phyloP scores from a whole-genome alignment of 2,113 vertebrate species.

The Percopsis transmontana region DNA sequence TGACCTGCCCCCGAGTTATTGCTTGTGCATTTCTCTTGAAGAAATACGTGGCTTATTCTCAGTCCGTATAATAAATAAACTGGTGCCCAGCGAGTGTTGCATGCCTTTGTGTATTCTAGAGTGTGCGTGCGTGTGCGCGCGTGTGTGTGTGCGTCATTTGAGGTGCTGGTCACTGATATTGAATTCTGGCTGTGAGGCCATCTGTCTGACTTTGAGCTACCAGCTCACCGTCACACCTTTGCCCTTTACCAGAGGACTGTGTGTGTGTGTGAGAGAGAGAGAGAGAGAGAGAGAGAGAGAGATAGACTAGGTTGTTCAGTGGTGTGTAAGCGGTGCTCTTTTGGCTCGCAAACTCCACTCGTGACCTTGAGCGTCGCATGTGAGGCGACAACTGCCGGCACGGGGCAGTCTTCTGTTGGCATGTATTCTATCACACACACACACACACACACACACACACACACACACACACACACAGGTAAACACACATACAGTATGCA shows the following conservation, averaged over 20 bases:
- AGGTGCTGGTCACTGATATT: constrained; percentile 48
- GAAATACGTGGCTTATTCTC: not conserved
- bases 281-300: not conserved
- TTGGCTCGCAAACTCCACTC: constrained; percentile 42
- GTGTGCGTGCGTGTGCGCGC: constrained; percentile 20
- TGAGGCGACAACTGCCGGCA: constrained; percentile 46
- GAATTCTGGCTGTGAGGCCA: constrained; percentile 70
- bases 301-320: not conserved
- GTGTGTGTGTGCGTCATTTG: constrained; percentile 21
- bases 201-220: constrained; percentile 74
- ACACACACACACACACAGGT: not conserved
- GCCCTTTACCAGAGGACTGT: constrained; percentile 17
- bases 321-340: constrained; percentile 27
- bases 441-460: constrained; percentile 13
- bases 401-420: not conserved
- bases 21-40: not conserved
- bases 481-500: not conserved
- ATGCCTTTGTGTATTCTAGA: constrained; percentile 12
- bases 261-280: constrained; percentile 17
- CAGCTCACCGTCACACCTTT: constrained; percentile 63
- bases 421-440: not conserved
- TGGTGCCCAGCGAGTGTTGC: not conserved
- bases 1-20: not conserved
- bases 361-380: constrained; percentile 45
- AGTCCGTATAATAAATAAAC: not conserved